Base-by-base conservation (phyloP, 2,113 vertebrate species). In the Deroptyus accipitrinus region DNA sequence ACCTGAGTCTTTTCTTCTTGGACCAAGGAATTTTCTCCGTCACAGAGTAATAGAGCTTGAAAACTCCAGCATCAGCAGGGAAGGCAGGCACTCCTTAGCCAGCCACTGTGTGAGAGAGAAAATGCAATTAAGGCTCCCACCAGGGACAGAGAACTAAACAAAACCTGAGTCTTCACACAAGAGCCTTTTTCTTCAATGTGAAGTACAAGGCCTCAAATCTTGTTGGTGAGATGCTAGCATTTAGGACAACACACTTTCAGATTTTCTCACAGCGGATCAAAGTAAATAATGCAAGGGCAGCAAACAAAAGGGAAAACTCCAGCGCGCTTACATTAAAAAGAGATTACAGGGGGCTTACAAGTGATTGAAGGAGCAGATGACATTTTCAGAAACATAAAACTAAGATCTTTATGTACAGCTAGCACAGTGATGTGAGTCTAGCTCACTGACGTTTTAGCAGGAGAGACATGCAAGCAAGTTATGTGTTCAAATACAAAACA, bases 51-150 rank as follows among this genome's bases (percentile, higher is more conserved):
- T 98, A 98, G 97, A 98, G 98, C 97, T 98, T 98, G 98, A 98
- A 98, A 98, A 98, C 97, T 97, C 95, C 97, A 97, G 97, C 98
- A 98, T 97, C 98, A 98, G 98, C 98, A 98, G 98, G 98, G 98
- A 98, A 98, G 97, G 97, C 96, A 97, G 87, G 97, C 97, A 96
- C 97, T 98, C 97, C 96, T 97, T 97, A 97, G 97, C 98, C 97
- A 98, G 98, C 98, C 98, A 98, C 98, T 98, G 98, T 98, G 98
- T 97, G 98, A 98, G 97, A 98, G 97, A 97, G 97, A 98, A 97
- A 98, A 98, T 98, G 98, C 98, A 98, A 98, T 98, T 98, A 98
- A 98, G 97, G 98, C 97, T 98, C 98, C 98, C 98, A 98, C 98
- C 98, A 98, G 98, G 98, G 97, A 98, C 97, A 97, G 94, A 97